These are phyloP conservation scores for Leucosticte australis DNA, from an alignment of 2,113 vertebrate genomes.

Conservation along the genomic window DNA sequence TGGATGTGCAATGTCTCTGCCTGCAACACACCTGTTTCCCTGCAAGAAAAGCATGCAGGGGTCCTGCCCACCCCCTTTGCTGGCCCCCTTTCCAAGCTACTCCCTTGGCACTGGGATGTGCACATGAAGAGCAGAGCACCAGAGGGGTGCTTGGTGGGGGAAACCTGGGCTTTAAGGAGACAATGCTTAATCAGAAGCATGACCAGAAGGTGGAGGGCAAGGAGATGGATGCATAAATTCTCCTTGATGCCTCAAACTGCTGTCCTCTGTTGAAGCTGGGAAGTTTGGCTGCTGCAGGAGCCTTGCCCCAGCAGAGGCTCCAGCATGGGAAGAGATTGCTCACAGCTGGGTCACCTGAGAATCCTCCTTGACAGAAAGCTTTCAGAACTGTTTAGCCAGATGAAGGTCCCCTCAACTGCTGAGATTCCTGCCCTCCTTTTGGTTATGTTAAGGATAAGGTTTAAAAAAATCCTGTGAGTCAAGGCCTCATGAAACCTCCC, in stretches of 20 bases:
- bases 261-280: not conserved
- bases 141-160: not conserved
- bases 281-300: not conserved
- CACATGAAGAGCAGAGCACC: fast-evolving
- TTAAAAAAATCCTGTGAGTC: not conserved
- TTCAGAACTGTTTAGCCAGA: not conserved
- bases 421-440: not conserved
- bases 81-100: not conserved
- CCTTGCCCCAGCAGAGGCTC: not conserved
- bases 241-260: not conserved
- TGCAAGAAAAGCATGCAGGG: not conserved
- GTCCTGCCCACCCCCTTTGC: not conserved
- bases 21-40: not conserved
- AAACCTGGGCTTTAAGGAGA: not conserved
- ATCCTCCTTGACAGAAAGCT: not conserved
- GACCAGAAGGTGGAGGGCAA: not conserved
- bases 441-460: not conserved
- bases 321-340: not conserved
- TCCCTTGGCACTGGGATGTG: not conserved
- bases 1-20: not conserved
- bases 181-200: not conserved
- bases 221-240: not conserved
- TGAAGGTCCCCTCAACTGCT: not conserved
- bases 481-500: not conserved
- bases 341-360: not conserved